Percentiles rank a stretch among this genome's conserved stretches.
Conservation (phyloP, 2,888 invertebrate species). For the Drosophila engyochracea region DNA sequence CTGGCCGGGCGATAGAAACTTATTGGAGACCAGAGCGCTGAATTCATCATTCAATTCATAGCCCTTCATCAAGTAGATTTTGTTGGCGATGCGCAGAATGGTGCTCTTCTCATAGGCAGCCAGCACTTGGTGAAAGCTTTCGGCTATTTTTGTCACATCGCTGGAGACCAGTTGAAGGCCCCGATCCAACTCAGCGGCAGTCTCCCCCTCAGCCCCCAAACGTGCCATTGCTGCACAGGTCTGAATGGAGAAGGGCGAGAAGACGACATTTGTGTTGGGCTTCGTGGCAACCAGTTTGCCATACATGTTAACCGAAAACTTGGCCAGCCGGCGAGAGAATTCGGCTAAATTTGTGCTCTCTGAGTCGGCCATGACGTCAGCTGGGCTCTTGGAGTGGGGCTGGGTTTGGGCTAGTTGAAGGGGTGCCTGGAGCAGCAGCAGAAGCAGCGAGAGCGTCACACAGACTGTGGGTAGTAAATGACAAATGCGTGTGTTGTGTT, state of each 20-base stretch:
- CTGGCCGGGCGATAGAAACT: constrained; percentile 89
- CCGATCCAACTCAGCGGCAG: constrained; percentile 87
- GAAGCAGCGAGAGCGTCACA: constrained; percentile 43
- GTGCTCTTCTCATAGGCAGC: constrained; percentile 72
- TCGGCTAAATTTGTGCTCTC: constrained; percentile 43
- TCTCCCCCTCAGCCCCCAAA: constrained; percentile 89
- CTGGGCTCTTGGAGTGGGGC: not conserved
- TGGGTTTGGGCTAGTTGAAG: constrained; percentile 24
- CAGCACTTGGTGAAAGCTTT: constrained; percentile 76
- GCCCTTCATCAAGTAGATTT: constrained; percentile 88
- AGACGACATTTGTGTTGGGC: constrained; percentile 88
- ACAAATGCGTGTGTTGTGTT: constrained; percentile 13
- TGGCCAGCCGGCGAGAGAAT: constrained; percentile 63
- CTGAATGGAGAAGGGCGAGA: constrained; percentile 92
- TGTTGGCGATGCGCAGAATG: constrained; percentile 89
- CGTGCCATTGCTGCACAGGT: constrained; percentile 90
- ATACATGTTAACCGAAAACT: constrained; percentile 65
- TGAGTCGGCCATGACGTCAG: constrained; percentile 50
- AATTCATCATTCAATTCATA: constrained; percentile 87
- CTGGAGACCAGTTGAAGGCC: constrained; percentile 86
- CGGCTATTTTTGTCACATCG: constrained; percentile 65
- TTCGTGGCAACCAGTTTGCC: constrained; percentile 66
- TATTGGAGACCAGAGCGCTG: constrained; percentile 87
- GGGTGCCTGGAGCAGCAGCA: constrained; percentile 42
- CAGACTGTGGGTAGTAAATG: constrained; percentile 40